These are phyloP conservation scores for Ernsta delagoae DNA, from an alignment of 2,888 invertebrate species.

Conservation along the genomic window DNA sequence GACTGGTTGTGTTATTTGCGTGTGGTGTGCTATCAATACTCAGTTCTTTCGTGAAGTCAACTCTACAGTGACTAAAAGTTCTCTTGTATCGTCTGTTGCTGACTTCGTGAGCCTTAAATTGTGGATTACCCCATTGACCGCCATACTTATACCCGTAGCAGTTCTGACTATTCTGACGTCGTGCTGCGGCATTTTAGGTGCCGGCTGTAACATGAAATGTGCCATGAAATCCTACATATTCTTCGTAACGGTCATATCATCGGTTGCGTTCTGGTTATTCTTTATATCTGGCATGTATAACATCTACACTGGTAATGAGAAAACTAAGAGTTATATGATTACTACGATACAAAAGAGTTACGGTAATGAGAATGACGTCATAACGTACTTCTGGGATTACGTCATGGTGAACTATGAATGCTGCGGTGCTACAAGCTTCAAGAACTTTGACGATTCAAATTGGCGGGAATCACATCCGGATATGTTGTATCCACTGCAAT, in stretches of 20 bases:
- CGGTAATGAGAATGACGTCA: constrained; percentile 67
- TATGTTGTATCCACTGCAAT: constrained; percentile 64
- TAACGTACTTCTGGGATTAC: constrained; percentile 65
- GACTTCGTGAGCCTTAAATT: constrained; percentile 67
- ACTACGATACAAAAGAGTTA: constrained; percentile 57
- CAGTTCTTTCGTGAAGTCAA: constrained; percentile 74
- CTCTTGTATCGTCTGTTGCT: constrained; percentile 58
- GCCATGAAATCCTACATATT: constrained; percentile 72
- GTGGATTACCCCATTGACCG: constrained; percentile 66
- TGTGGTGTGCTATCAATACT: constrained; percentile 71
- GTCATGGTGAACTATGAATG: constrained; percentile 71
- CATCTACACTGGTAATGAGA: constrained; percentile 63
- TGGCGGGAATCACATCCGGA: constrained; percentile 61
- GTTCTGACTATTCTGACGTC: constrained; percentile 65
- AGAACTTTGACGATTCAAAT: constrained; percentile 61
- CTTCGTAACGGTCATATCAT: constrained; percentile 58
- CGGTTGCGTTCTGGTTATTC: constrained; percentile 63
- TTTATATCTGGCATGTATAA: constrained; percentile 69
- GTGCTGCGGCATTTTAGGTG: constrained; percentile 72
- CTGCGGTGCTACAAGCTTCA: constrained; percentile 64
- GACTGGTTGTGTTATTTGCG: constrained; percentile 58
- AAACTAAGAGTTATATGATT: constrained; percentile 54
- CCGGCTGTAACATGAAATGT: constrained; percentile 70
- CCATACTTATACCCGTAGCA: constrained; percentile 62
- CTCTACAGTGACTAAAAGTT: constrained; percentile 68